Conservation (phyloP, 1,140 invertebrate genomes). For the Tetranychus urticae region DNA sequence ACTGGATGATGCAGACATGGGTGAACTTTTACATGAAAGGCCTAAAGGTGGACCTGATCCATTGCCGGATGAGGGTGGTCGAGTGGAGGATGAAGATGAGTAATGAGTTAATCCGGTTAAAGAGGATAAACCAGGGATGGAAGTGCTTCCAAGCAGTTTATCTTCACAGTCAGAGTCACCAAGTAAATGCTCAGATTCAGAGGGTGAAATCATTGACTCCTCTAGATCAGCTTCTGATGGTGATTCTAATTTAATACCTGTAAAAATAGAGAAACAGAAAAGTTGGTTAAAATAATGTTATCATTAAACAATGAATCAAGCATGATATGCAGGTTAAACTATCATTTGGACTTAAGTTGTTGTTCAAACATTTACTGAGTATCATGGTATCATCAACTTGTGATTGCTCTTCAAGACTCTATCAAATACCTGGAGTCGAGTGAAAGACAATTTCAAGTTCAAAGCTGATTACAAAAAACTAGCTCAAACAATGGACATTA, state of each 20-base stretch:
- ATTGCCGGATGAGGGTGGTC: background rate
- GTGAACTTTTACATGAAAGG: constrained; percentile 8
- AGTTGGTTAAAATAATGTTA: background rate
- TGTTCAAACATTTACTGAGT: background rate
- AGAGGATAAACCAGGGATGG: background rate
- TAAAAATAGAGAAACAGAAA: background rate
- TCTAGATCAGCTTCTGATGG: constrained; percentile 3
- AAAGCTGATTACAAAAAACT: no score
- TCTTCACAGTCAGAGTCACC: constrained; percentile 8
- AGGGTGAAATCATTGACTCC: constrained; percentile 6
- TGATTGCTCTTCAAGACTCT: background rate
- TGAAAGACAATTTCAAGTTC: background rate
- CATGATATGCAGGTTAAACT: background rate
- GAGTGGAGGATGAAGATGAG: background rate
- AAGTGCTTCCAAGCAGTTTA: background rate
- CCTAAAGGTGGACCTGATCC: background rate
- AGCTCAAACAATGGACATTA: no score
- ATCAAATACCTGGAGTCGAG: background rate
- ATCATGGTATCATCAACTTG: background rate
- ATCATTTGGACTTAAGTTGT: background rate
- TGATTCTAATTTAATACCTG: background rate
- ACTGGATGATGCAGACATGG: constrained; percentile 5
- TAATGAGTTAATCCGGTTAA: constrained; percentile 2
- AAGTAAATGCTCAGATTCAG: constrained; percentile 4
- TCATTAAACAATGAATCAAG: no score